These are phyloP conservation scores for Clitarchus hookeri DNA, from an alignment of 2,888 invertebrate genomes.

Conservation along the genomic window DNA sequence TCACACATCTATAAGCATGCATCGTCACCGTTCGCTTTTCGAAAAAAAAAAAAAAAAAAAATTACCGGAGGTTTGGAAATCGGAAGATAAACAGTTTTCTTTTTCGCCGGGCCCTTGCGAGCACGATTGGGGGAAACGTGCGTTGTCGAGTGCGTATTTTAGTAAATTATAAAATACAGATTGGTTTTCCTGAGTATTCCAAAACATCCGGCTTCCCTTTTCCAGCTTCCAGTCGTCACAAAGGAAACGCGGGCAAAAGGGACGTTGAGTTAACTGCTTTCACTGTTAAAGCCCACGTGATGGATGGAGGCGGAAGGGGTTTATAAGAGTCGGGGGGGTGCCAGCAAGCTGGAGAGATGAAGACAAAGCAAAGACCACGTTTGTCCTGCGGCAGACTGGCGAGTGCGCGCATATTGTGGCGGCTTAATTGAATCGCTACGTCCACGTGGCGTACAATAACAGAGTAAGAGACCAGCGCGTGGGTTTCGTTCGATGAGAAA, in stretches of 20 bases:
- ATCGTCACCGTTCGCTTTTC: neutral
- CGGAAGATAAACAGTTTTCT: conserved; percentile 14
- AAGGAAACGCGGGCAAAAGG: neutral
- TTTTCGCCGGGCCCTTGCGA: neutral
- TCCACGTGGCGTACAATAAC: neutral
- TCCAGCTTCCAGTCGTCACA: neutral
- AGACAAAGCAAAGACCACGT: neutral
- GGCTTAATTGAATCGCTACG: neutral
- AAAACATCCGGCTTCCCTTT: neutral
- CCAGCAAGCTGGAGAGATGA: neutral
- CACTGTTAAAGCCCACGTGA: neutral
- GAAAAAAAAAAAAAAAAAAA: neutral
- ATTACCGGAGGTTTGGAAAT: neutral
- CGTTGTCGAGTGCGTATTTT: conserved; percentile 21
- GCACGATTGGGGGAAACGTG: conserved; percentile 10
- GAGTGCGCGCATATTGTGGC: neutral
- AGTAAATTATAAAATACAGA: conserved; percentile 27
- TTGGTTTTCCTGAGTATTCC: conserved; percentile 20
- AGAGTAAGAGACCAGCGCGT: neutral
- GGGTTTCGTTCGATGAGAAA: neutral
- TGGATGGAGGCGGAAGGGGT: neutral
- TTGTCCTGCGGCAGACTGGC: neutral
- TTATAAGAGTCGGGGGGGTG: neutral
- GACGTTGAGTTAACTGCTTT: neutral
- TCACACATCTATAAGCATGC: neutral